A percentile compares a stretch with the other conserved stretches of the same genome.
These are phyloP conservation scores for Pongo abelii DNA, from an alignment of 2,113 vertebrate genomes.

Conservation along the genomic window DNA sequence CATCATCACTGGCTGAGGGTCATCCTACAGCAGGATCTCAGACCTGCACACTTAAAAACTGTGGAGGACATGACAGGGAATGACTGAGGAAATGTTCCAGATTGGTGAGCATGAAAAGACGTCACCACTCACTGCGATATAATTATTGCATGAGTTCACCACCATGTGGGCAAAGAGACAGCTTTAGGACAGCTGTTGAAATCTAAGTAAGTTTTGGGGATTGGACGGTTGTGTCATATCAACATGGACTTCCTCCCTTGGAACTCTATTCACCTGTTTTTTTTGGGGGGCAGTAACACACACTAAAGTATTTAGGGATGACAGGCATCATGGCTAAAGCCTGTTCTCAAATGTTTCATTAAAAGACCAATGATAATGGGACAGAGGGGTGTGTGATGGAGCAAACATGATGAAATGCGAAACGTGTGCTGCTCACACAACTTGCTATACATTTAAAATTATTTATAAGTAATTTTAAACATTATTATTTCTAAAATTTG, in stretches of 20 bases:
- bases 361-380: background rate
- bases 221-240: background rate
- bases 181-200: background rate
- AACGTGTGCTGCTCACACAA: background rate
- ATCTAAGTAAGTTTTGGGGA: background rate
- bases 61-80: background rate
- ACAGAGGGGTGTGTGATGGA: background rate
- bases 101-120: background rate
- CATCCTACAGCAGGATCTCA: background rate
- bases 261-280: background rate
- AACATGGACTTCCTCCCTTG: background rate
- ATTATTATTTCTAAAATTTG: background rate
- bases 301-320: background rate
- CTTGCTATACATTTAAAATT: background rate
- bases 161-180: background rate
- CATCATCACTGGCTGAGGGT: background rate
- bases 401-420: background rate
- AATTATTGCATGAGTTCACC: background rate
- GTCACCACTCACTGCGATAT: background rate
- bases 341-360: background rate
- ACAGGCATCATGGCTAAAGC: background rate
- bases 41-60: background rate
- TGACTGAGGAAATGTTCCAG: background rate
- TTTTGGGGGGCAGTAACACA: background rate
- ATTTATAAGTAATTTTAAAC: background rate